Percentiles rank a stretch among this genome's conserved stretches.
phyloP scores from a whole-genome alignment of 2,797 vertebrate genomes.

The Acomys russatus region DNA sequence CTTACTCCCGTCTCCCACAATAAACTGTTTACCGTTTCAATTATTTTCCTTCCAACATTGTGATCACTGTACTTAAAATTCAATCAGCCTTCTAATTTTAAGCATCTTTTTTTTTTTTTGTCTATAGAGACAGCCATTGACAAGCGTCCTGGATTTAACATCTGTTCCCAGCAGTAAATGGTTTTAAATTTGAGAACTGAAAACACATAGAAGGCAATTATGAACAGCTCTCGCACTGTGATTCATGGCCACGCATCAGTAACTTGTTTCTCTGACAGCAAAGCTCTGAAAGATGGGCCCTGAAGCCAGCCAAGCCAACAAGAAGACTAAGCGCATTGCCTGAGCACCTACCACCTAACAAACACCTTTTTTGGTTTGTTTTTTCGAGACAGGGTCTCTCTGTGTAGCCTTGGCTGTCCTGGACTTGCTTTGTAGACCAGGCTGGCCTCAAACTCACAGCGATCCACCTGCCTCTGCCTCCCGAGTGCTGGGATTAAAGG shows the following conservation, averaged over 20 bases:
- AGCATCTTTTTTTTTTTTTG: constrained; percentile 83
- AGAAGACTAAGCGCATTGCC: neutral
- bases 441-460: too few species aligned
- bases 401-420: too few species aligned
- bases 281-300: neutral
- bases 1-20: constrained; percentile 67
- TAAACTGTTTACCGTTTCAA: constrained; percentile 81
- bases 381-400: neutral
- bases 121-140: constrained; percentile 85
- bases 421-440: too few species aligned
- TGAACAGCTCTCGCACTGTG: constrained; percentile 81
- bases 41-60: constrained; percentile 82
- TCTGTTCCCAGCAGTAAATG: constrained; percentile 87
- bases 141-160: constrained; percentile 88
- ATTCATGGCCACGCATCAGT: constrained; percentile 78
- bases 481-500: too few species aligned
- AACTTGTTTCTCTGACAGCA: constrained; percentile 69
- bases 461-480: too few species aligned
- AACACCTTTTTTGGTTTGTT: neutral
- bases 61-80: constrained; percentile 88
- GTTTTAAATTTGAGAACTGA: constrained; percentile 87
- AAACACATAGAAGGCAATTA: constrained; percentile 86
- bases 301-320: neutral
- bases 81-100: constrained; percentile 86
- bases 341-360: neutral